Percentiles rank a stretch among this genome's conserved stretches.
These are phyloP conservation scores for Elaeidobius kamerunicus DNA, from an alignment of 2,888 invertebrate genomes.

Conservation along the genomic window DNA sequence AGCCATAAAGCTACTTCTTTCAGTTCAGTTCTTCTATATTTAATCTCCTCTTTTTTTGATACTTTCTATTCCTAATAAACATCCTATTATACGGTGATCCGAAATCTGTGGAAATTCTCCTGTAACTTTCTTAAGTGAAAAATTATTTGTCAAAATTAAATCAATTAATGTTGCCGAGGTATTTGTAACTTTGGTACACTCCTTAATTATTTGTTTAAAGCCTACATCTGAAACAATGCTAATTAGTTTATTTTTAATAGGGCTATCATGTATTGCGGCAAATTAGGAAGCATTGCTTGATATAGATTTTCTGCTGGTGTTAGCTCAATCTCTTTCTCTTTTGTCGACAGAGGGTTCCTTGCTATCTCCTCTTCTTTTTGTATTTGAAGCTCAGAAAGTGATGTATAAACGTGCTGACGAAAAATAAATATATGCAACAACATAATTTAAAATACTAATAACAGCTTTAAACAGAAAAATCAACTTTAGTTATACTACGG, in stretches of 20 bases:
- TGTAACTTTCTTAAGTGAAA: neutral
- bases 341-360: slow-evolving; percentile 84
- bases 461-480: too few species aligned
- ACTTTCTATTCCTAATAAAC: neutral
- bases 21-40: neutral
- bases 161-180: slow-evolving; percentile 1
- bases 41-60: neutral
- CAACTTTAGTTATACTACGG: too few species aligned
- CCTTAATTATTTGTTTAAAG: neutral
- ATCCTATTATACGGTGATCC: slow-evolving; percentile 1
- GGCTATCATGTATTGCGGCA: slow-evolving; percentile 98
- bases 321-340: slow-evolving; percentile 73
- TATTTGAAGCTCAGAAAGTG: slow-evolving; percentile 88
- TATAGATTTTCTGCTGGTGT: slow-evolving; percentile 89
- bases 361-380: slow-evolving; percentile 88
- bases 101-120: slow-evolving; percentile 1
- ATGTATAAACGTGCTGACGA: slow-evolving; percentile 85
- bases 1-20: too few species aligned
- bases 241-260: slow-evolving; percentile 75
- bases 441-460: too few species aligned
- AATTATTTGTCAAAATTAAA: neutral
- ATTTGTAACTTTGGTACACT: slow-evolving; percentile 1
- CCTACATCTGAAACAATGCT: neutral
- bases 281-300: slow-evolving; percentile 90
- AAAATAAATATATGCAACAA: too few species aligned